Evolutionary conservation across 2,888 invertebrate genomes (phyloP), one percentile per base, ranked within the genome.

Genomic region (Hoplodrina blanda): DNA sequence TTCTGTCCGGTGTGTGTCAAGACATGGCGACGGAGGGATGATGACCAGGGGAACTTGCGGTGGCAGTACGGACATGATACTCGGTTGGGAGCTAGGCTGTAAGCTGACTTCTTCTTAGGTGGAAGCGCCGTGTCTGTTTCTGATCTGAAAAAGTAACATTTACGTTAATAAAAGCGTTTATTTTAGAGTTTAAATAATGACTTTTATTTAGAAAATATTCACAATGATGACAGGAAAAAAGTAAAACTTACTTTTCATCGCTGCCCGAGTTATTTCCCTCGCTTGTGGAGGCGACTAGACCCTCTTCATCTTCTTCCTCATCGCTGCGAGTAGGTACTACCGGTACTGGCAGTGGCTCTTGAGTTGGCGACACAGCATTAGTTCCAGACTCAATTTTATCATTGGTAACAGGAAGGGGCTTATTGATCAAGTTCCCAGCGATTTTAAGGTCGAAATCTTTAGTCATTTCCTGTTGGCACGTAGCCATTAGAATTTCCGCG

Each of bases 1-100:
- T 99, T 99, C 90, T 99, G 99, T 2, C 98, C 99, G 0, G 99
- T 99, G 91, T 99, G 99, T 0, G 99, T 99, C 8, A 99, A 95
- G 50, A 99, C 98, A 91, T 99, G 99, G 13, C 99, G 97, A n/a
- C 99, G 97, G 37, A 99, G 96, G 0, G 99, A 99, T 41, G 99
- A 99, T 0, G 98, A 98, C 99, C 99, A 99, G 0, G 99, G 99
- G 93, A 99, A 99, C 90, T 98, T 98, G 53, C 99, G 97, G 85
- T 98, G 97, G 92, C 99, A 99, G 89, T 98, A 99, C 0, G 99
- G 99, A 87, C 99, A 99, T 60, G 98, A 97, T 1, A 99, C 98
- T 33, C 99, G 97, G 91, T 99, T 99, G 0, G 99, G 99, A 0
- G 99, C 99, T 88, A 99, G 96, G 61, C 99, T 99, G 92, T 99